Evolutionary conservation across 53 echinoderm and acorn worm genomes (phyloP).

Genomic region (Antedon mediterranea): DNA sequence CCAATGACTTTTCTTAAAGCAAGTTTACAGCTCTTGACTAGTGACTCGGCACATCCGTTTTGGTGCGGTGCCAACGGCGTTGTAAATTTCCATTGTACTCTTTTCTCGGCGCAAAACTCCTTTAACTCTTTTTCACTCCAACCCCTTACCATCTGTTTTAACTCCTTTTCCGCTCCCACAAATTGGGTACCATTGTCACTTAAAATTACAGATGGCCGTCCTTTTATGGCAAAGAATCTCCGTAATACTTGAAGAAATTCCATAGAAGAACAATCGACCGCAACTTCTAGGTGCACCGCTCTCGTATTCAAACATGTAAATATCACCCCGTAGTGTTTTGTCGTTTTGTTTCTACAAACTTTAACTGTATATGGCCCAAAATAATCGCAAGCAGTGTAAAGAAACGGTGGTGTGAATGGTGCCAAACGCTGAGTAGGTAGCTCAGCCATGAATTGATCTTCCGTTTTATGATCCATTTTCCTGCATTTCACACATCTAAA

Average conservation of each 20-base stretch:
- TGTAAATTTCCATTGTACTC: too few relatives aligned
- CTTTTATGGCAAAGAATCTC: slow-evolving; percentile 34
- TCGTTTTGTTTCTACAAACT: slow-evolving; percentile 26
- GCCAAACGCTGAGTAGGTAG: too few relatives aligned
- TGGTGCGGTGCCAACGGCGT: too few relatives aligned
- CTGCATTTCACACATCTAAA: slow-evolving; percentile 26
- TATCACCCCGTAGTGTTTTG: slow-evolving; percentile 35
- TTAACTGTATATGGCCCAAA: slow-evolving; percentile 30
- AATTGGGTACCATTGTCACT: slow-evolving; percentile 41
- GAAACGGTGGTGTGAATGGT: too few relatives aligned
- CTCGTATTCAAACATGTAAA: slow-evolving; percentile 47
- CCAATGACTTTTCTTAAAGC: too few relatives aligned
- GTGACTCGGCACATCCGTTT: too few relatives aligned
- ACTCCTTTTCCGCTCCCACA: slow-evolving; percentile 31
- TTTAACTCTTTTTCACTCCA: slow-evolving; percentile 15
- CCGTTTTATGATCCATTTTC: slow-evolving; percentile 18
- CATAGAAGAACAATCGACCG: slow-evolving; percentile 29
- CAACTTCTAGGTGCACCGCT: slow-evolving; percentile 42
- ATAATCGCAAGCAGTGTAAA: slow-evolving; percentile 27
- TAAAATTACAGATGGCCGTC: slow-evolving; percentile 19
- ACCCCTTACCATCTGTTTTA: slow-evolving; percentile 20
- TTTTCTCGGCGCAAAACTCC: too few relatives aligned
- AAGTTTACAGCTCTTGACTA: too few relatives aligned
- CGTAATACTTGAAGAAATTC: slow-evolving; percentile 41
- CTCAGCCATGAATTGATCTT: too few relatives aligned